Evolutionary conservation across 23 tunicate species (phyloP).

Genomic region (Diplosoma virens): DNA sequence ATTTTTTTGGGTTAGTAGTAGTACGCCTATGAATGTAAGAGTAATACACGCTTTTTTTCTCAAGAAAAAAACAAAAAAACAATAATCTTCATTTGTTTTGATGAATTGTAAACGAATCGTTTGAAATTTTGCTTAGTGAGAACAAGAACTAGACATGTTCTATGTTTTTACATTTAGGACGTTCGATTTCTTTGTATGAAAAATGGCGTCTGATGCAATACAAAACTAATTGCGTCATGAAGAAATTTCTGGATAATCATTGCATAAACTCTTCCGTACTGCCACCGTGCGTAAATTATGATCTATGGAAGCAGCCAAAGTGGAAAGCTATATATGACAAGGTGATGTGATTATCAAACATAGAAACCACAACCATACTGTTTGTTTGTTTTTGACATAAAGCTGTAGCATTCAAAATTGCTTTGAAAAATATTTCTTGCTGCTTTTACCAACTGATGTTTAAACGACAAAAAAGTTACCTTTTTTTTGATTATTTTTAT

Average conservation of each 20-base stretch:
- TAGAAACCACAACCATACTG: too few relatives aligned
- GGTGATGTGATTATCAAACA: too few relatives aligned
- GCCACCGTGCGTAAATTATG: slow-evolving; percentile 97
- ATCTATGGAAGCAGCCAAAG: slow-evolving; percentile 93
- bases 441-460: neutral
- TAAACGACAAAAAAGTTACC: neutral
- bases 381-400: too few relatives aligned
- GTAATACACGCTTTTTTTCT: too few relatives aligned
- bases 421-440: neutral
- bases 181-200: slow-evolving; percentile 95
- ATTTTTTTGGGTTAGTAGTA: too few relatives aligned
- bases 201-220: slow-evolving; percentile 99
- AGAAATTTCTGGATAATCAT: slow-evolving; percentile 77
- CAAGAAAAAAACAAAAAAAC: too few relatives aligned
- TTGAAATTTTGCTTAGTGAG: too few relatives aligned
- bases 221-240: slow-evolving; percentile 95
- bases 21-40: too few relatives aligned
- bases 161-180: slow-evolving; percentile 57
- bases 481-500: neutral
- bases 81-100: too few relatives aligned
- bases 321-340: slow-evolving; percentile 82
- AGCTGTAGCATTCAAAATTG: neutral
- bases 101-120: too few relatives aligned
- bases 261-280: slow-evolving; percentile 91
- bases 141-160: too few relatives aligned